Percentiles rank a stretch among this genome's conserved stretches.
phyloP scores from a whole-genome alignment of 2,113 vertebrate genomes.

The Megaleporinus macrocephalus region DNA sequence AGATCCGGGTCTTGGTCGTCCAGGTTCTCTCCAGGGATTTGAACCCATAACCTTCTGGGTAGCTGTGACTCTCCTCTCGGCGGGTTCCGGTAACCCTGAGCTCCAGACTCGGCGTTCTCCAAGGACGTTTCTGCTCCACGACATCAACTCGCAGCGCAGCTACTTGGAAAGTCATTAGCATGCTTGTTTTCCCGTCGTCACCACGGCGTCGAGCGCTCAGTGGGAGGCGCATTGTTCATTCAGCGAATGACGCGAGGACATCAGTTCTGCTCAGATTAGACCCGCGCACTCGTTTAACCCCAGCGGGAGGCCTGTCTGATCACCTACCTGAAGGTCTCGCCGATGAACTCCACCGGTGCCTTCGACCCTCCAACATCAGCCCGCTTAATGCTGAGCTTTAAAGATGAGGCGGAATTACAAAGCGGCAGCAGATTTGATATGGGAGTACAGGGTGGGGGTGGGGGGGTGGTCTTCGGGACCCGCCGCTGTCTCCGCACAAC shows the following conservation, averaged over 20 bases:
- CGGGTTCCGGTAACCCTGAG: too few species aligned
- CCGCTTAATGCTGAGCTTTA: background rate
- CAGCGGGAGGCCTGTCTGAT: background rate
- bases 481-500: slow-evolving; percentile 59
- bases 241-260: background rate
- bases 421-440: slow-evolving; percentile 61
- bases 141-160: background rate
- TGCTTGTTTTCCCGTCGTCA: background rate
- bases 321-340: background rate
- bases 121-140: too few species aligned
- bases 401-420: slow-evolving; percentile 53
- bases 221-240: background rate
- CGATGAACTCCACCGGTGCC: background rate
- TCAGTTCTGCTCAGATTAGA: background rate
- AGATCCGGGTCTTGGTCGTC: background rate
- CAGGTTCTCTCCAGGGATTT: background rate
- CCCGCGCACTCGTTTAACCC: background rate
- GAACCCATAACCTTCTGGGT: background rate
- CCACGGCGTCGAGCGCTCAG: background rate
- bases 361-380: background rate
- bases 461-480: slow-evolving; percentile 28
- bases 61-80: accelerated
- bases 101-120: too few species aligned
- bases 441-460: background rate
- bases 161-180: background rate